Percentiles rank a stretch among this genome's conserved stretches.
These are phyloP conservation scores for Dynastes tityus DNA, from an alignment of 2,888 invertebrate species.

Conservation along the genomic window DNA sequence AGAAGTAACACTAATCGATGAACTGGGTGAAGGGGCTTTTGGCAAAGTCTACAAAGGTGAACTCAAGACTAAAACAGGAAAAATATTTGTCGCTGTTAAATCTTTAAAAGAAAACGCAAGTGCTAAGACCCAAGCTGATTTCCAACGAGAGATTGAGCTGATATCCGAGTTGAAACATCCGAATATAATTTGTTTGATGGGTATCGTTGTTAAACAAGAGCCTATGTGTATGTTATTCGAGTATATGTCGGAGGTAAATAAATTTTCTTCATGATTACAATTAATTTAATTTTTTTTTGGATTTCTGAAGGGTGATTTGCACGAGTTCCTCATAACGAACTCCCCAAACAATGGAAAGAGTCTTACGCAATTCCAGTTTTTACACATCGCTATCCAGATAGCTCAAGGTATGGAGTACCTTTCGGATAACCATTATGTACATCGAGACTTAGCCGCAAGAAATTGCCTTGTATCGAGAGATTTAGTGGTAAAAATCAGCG, in stretches of 20 bases:
- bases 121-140: conserved; percentile 92
- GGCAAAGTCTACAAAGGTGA: conserved; percentile 98
- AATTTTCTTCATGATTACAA: background rate
- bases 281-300: background rate
- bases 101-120: conserved; percentile 95
- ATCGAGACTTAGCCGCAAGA: conserved; percentile 95
- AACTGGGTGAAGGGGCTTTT: conserved; percentile 96
- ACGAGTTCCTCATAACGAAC: conserved; percentile 94
- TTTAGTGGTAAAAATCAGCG: conserved; percentile 95
- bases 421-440: conserved; percentile 95
- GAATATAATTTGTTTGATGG: conserved; percentile 95
- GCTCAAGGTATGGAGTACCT: conserved; percentile 89
- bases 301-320: conserved; percentile 86
- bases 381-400: conserved; percentile 93
- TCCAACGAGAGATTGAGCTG: conserved; percentile 93
- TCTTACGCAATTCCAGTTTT: conserved; percentile 87
- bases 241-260: conserved; percentile 85
- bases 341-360: conserved; percentile 89
- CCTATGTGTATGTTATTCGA: conserved; percentile 98
- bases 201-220: conserved; percentile 90
- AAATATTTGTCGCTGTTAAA: conserved; percentile 92
- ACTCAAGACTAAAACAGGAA: conserved; percentile 79
- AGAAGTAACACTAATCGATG: conserved; percentile 90
- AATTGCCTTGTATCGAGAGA: conserved; percentile 97
- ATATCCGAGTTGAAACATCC: conserved; percentile 96